phyloP scores from a whole-genome alignment of 2,113 vertebrate species.

The Scomber colias region DNA sequence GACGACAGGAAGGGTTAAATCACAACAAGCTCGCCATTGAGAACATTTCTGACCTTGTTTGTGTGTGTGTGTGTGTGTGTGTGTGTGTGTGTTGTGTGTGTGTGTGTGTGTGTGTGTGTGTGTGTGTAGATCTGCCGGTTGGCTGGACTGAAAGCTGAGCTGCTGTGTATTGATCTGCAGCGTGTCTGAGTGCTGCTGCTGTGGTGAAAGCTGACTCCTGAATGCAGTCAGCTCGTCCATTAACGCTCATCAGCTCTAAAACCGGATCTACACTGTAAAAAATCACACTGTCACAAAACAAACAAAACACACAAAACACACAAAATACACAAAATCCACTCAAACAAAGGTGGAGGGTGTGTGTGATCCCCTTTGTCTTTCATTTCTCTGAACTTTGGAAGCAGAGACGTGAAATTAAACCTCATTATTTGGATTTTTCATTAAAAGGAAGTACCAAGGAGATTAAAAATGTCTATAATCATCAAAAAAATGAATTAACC shows the following conservation, averaged over 20 bases:
- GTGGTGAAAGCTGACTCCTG: slow-evolving; percentile 53
- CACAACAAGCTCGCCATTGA: background rate
- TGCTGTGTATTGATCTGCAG: slow-evolving; percentile 59
- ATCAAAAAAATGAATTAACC: too few relatives aligned
- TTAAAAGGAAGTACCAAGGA: too few relatives aligned
- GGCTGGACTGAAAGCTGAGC: slow-evolving; percentile 65
- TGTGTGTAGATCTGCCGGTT: slow-evolving; percentile 18
- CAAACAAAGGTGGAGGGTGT: too few relatives aligned
- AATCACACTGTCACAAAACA: background rate
- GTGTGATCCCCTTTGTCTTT: too few relatives aligned
- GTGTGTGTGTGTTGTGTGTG: slow-evolving; percentile 9
- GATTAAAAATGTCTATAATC: too few relatives aligned
- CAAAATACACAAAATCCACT: too few relatives aligned
- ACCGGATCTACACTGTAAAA: slow-evolving; percentile 20
- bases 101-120: background rate
- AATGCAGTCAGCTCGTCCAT: slow-evolving; percentile 49
- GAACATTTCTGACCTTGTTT: background rate
- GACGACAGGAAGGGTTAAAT: too few relatives aligned
- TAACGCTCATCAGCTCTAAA: slow-evolving; percentile 35
- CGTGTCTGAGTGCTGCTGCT: slow-evolving; percentile 60
- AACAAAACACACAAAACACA: too few relatives aligned
- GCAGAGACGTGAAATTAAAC: too few relatives aligned
- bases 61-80: slow-evolving; percentile 5
- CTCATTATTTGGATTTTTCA: too few relatives aligned
- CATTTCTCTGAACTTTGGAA: too few relatives aligned